Percentiles rank a stretch among this genome's conserved stretches.
phyloP scores from a whole-genome alignment of 1,140 invertebrate species.

The Drosophila murphyi region DNA sequence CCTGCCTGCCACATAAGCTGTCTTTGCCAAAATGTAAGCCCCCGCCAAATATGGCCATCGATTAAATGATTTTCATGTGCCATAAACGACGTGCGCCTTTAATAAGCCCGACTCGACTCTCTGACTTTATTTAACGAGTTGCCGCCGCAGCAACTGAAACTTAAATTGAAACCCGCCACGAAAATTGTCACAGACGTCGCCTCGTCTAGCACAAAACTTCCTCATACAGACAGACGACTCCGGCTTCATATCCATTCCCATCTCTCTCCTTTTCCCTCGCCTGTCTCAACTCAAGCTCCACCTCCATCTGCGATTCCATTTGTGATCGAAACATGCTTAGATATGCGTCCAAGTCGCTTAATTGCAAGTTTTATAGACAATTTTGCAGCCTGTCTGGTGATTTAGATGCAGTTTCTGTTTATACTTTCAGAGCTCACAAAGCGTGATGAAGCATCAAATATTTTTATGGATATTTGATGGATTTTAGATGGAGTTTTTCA shows the following conservation, averaged over 20 bases:
- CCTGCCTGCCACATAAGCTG: constrained; percentile 35
- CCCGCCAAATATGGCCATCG: constrained; percentile 74
- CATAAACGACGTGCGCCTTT: constrained; percentile 80
- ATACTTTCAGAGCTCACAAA: not conserved
- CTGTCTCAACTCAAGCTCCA: not conserved
- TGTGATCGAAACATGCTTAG: constrained; percentile 54
- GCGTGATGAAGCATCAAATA: constrained; percentile 52
- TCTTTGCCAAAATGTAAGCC: constrained; percentile 54
- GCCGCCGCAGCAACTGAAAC: constrained; percentile 55
- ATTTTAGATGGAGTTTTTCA: constrained; percentile 46
- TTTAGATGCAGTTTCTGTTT: constrained; percentile 25
- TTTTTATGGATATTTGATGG: constrained; percentile 72
- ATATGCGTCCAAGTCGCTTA: constrained; percentile 76
- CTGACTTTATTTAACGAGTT: constrained; percentile 76
- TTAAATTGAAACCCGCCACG: constrained; percentile 59
- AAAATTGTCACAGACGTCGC: constrained; percentile 75
- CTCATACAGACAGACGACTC: not conserved
- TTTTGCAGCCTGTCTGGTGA: constrained; percentile 46
- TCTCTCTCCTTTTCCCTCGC: constrained; percentile 11
- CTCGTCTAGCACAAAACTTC: constrained; percentile 40
- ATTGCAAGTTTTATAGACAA: constrained; percentile 79
- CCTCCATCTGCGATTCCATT: constrained; percentile 10
- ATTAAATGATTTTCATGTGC: constrained; percentile 82
- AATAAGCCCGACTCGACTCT: constrained; percentile 56
- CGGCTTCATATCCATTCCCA: no score